Evolutionary conservation across 2,797 vertebrate species (phyloP), one percentile per base, ranked within the genome.

Genomic region (Hephaestus fuliginosus): DNA sequence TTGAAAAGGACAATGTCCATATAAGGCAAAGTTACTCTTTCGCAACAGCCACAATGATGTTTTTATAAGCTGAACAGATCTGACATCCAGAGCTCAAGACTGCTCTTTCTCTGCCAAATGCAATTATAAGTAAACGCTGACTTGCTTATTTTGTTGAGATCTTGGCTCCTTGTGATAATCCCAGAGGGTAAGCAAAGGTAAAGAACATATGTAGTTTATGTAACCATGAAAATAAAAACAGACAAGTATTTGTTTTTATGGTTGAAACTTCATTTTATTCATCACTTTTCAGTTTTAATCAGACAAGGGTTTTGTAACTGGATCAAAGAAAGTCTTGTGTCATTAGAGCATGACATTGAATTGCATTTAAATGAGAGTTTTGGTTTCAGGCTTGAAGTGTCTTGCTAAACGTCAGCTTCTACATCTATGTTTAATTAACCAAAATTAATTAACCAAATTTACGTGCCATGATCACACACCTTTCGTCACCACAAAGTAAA

Each of bases 71-170:
- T 63, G 41, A 70, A 22, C 12, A 44, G n/a, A 62, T 73, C 52
- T 76, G 62, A 69, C 51, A 83, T 79, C 58, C 67, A 14, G 28
- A 63, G 39, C 70, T 17, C 22, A 69, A 53, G 48, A 60, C 53
- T 52, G 36, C 10, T 57, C 3, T 66, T 18, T 44, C 5, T 3
- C 61, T 89, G 88, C 83, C 88, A 90, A 89, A 65, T 33, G 4
- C 13, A 57, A 56, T 75, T 56, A 76, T 12, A 48, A 71, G 72
- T 36, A 80, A 81, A 86, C 51, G 36, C 48, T 20, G 63, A 78
- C 60, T 65, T 69, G 52, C 36, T 67, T 61, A 1, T 52, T 17
- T 0, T 1, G 17, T 33, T 22, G 7, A 70, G 67, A 7, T 46
- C 15, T 41, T 84, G 64, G 43, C 46, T 81, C 15, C 1, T 63